These are phyloP conservation scores for Enteromius treurensis DNA, from an alignment of 2,797 vertebrate species.

Conservation along the genomic window DNA sequence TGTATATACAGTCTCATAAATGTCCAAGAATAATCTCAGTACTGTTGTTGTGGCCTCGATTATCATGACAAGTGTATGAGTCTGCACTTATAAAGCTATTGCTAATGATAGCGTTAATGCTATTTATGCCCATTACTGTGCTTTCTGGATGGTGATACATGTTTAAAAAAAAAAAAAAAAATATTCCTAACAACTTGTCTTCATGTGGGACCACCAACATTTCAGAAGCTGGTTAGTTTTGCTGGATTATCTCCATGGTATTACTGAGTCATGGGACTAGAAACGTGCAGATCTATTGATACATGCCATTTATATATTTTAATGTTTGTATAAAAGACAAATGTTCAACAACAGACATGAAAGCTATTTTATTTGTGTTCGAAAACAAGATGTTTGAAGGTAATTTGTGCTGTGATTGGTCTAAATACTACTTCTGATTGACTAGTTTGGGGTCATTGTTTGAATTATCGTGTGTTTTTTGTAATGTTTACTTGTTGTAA, in stretches of 20 bases:
- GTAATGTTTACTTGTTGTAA: constrained; percentile 71
- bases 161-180: background rate
- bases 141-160: constrained; percentile 40
- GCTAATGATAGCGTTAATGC: constrained; percentile 35
- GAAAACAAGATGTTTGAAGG: constrained; percentile 81
- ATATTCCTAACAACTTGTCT: constrained; percentile 28
- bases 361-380: constrained; percentile 85
- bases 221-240: constrained; percentile 69
- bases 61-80: constrained; percentile 44
- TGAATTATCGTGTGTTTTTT: constrained; percentile 75
- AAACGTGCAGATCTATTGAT: constrained; percentile 69
- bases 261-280: constrained; percentile 52
- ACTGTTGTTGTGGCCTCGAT: constrained; percentile 42
- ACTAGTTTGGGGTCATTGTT: constrained; percentile 77
- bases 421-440: constrained; percentile 76
- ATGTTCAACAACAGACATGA: constrained; percentile 76
- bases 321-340: constrained; percentile 73
- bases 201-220: constrained; percentile 63
- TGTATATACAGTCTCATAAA: constrained; percentile 31
- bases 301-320: constrained; percentile 76
- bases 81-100: constrained; percentile 39
- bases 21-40: constrained; percentile 43
- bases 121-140: constrained; percentile 42
- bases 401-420: constrained; percentile 83
- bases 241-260: constrained; percentile 64